These are phyloP conservation scores for Eupithecia insigniata DNA, from an alignment of 2,888 invertebrate genomes.

Conservation along the genomic window DNA sequence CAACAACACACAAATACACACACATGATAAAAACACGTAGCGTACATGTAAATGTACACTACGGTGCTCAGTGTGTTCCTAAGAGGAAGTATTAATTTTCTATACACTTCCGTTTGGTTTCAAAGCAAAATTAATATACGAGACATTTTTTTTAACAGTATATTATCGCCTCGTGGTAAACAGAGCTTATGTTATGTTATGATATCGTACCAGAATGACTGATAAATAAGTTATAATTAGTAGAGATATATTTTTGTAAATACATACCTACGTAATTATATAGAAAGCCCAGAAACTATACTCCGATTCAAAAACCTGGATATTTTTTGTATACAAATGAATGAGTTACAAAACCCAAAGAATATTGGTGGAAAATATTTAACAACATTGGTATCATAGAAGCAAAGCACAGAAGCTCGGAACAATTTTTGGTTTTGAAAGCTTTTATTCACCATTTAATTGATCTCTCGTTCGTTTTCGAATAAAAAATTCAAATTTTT, in stretches of 20 bases:
- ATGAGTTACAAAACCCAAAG: too few species aligned
- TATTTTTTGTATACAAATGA: too few species aligned
- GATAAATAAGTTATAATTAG: not conserved
- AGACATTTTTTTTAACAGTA: not conserved
- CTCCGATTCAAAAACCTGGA: too few species aligned
- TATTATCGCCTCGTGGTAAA: not conserved
- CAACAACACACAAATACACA: too few species aligned
- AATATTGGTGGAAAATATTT: too few species aligned
- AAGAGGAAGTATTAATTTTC: conserved; percentile 17
- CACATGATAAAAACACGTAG: conserved; percentile 36
- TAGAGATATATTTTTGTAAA: not conserved
- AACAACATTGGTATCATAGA: too few species aligned
- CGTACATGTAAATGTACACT: conserved; percentile 13
- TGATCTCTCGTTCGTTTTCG: too few species aligned
- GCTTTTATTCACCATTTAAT: too few species aligned
- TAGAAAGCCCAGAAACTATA: too few species aligned
- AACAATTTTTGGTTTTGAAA: too few species aligned
- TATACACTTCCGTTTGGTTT: not conserved
- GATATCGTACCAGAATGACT: not conserved
- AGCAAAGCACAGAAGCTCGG: too few species aligned
- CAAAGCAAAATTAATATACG: not conserved
- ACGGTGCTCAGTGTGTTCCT: conserved; percentile 22
- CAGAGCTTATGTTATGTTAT: not conserved
- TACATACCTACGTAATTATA: not conserved
- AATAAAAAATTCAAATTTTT: too few species aligned